Conservation (phyloP, 2,888 invertebrate species). For the Stenichneumon culpator region DNA sequence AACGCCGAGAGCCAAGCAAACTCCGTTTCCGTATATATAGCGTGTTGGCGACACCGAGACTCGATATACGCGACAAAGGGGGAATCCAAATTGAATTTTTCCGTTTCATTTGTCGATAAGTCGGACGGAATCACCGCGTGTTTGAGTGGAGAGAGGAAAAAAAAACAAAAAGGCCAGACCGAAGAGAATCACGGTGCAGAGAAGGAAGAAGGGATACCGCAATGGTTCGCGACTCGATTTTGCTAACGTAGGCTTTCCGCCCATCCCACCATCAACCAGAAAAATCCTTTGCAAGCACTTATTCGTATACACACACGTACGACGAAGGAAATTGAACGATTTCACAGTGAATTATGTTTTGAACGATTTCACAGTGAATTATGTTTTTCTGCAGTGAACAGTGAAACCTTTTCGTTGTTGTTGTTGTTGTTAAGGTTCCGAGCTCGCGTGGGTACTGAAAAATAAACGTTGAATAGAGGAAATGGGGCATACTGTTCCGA, state of each 20-base stretch:
- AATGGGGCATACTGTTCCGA: too few species aligned
- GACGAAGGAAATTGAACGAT: constrained; percentile 31
- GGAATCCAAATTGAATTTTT: constrained; percentile 80
- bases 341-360: constrained; percentile 29
- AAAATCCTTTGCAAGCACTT: constrained; percentile 64
- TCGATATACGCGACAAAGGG: constrained; percentile 59
- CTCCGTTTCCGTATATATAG: constrained; percentile 38
- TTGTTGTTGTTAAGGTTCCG: too few species aligned
- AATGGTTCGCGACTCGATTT: constrained; percentile 61
- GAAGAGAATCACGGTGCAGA: constrained; percentile 14
- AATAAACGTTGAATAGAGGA: too few species aligned
- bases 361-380: constrained; percentile 37
- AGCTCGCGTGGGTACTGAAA: too few species aligned
- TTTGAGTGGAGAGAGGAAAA: constrained; percentile 36
- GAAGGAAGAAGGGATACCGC: constrained; percentile 67
- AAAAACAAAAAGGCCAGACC: constrained; percentile 35
- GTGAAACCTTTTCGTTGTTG: not conserved
- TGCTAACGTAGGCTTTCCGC: constrained; percentile 57
- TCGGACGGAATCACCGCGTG: constrained; percentile 61
- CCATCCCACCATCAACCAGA: constrained; percentile 67
- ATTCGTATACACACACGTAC: constrained; percentile 14
- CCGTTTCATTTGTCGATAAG: constrained; percentile 81
- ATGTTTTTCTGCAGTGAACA: not conserved
- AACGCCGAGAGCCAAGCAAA: constrained; percentile 41
- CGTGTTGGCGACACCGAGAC: constrained; percentile 54